Base-by-base conservation (phyloP, 2,113 vertebrate species). In the Oceanites oceanicus region DNA sequence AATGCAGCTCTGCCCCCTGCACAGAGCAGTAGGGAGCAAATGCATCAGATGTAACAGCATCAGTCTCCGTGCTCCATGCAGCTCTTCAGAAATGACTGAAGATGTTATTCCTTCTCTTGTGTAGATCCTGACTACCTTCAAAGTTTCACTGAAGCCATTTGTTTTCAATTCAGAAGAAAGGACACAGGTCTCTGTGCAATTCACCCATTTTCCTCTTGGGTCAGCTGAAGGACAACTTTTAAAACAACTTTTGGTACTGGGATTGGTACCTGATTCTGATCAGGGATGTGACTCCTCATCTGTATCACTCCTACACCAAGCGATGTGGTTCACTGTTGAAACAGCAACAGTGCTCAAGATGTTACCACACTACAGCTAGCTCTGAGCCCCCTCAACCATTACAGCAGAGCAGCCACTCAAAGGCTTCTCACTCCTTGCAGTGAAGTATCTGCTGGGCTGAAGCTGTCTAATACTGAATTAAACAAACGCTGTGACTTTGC, bases 271-370 rank as follows among this genome's bases (percentile, higher is more conserved):
- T 42, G 26, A 30, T 62, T 92, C 75, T 56, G 58, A 47, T 88
- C 23, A 72, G 52, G 44, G 20, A 36, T 55, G 32, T 65, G 49
- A 83, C 61, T 81, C 70, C 30, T 55, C 62, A 87, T 32, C 32
- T 26, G 6, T 58, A 12, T 49, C 50, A 20, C 68, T 20, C 63
- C 19, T 56, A 40, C 14, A 55, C 52, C 30, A 49, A 76, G 27
- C 32, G 25, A 8, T 15, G 23, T 0, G 0, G 13, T 32, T 50
- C 79, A 55, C 29, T 50, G 58, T 17, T 55, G 45, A 62, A 91
- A 70, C 8, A 73, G 45, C 36, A 34, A 26, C 0, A 0, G 23
- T 20, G 36, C 14, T 70, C 27, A 45, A 49, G 73, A 11, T n/a
- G 13, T 34, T 49, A n/a, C 30, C 50, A 42, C 3, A 13, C 18